Conservation (phyloP, 2,113 vertebrate species). For the Strix uralensis region DNA sequence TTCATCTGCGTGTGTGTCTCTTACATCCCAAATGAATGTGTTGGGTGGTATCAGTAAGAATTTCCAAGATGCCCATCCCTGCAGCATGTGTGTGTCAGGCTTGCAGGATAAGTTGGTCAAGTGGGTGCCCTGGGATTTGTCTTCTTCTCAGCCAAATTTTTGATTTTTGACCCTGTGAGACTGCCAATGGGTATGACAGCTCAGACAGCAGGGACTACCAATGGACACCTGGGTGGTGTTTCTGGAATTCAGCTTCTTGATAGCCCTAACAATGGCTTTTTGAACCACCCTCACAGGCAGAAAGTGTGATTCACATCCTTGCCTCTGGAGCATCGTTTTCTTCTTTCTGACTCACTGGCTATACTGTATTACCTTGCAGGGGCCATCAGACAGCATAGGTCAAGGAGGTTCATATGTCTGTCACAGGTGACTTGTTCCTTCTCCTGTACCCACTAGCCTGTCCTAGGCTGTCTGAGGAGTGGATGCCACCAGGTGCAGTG, state of each 20-base stretch:
- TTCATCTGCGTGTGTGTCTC: background rate
- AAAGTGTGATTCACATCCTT: background rate
- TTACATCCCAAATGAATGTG: background rate
- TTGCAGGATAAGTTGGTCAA: background rate
- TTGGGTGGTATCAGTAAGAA: background rate
- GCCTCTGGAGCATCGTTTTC: fast-evolving
- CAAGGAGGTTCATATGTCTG: background rate
- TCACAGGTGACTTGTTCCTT: background rate
- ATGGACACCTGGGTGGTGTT: background rate
- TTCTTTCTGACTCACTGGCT: background rate
- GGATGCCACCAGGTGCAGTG: background rate
- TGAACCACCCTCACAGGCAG: background rate
- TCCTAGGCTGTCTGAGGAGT: background rate
- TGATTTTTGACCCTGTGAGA: background rate
- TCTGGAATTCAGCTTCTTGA: background rate
- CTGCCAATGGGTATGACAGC: background rate
- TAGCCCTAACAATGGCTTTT: background rate
- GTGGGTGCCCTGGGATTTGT: background rate
- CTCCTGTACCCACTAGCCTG: background rate
- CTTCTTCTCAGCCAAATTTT: background rate
- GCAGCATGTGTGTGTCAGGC: background rate
- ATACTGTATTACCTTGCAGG: background rate
- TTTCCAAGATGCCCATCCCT: background rate
- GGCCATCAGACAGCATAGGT: background rate
- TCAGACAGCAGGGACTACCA: background rate